Base-by-base conservation (phyloP, 2,797 vertebrate species). In the Mustela erminea region DNA sequence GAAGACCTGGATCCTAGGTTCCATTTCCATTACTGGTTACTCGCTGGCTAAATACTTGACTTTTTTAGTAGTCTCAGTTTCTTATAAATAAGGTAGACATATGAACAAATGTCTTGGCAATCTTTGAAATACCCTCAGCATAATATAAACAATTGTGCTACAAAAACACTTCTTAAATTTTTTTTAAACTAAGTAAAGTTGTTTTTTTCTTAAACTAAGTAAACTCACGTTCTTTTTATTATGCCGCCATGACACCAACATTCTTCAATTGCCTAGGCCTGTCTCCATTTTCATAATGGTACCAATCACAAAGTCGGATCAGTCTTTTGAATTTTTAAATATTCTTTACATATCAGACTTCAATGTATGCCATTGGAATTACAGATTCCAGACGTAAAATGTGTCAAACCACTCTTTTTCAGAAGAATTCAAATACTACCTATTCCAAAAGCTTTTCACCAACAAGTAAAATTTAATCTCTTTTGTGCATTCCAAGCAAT, bases 61-160 rank as follows among this genome's bases (percentile, higher is more conserved):
- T 64, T 93, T 90, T 87, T 70, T 9, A 81, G 52, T 38, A 85
- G n/a, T 68, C 38, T 93, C 17, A 46, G 46, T 90, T 93, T 38
- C 38, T 85, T 27, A 90, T 4, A 80, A 60, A 78, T 87, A 35
- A 78, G 7, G 32, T n/a, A 93, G 27, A 88, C 38, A 90, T 21
- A 70, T 14, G 84, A 94, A 88, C 17, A 27, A 49, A 62, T 43
- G 7, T 21, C 32, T 27, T 35, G 4, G 46, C 2, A 68, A 72
- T 58, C 35, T 75, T 21, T 64, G 90, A 74, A 87, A 58, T 66
- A 75, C 18, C 54, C 17, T 58, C 56, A 87, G 29, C 18, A 77
- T 85, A 46, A 88, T 90, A 95, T 64, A 49, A 97, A 87, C 14
- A 70, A 95, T 3, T 54, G 35, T 62, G 14, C 14, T 78, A 92